Conservation (phyloP, 1,140 invertebrate species). For the Arion vulgaris region DNA sequence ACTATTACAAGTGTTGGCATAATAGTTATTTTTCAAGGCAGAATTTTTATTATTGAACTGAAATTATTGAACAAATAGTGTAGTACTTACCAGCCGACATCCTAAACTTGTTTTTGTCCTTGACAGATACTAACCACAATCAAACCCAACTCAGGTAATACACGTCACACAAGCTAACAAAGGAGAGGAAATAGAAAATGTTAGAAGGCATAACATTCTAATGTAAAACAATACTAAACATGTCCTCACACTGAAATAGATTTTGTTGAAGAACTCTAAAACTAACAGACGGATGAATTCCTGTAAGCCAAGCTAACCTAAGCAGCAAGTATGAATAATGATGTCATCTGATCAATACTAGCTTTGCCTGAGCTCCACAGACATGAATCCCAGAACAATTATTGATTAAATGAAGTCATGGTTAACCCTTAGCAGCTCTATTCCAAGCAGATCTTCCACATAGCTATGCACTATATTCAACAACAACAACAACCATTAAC, state of each 20-base stretch:
- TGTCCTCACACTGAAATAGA: too few species aligned
- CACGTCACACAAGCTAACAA: background rate
- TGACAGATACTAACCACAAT: background rate
- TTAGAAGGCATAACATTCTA: background rate
- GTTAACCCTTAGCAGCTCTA: background rate
- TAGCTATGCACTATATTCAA: background rate
- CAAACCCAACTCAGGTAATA: background rate
- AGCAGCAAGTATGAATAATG: background rate
- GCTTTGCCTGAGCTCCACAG: background rate
- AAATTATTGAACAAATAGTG: too few species aligned
- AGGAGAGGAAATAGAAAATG: background rate
- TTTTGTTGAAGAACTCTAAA: too few species aligned
- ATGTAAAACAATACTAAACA: background rate
- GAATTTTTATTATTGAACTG: too few species aligned
- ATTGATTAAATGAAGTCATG: background rate
- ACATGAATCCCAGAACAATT: background rate
- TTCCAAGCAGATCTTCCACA: too few species aligned
- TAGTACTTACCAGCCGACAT: constrained; percentile 4
- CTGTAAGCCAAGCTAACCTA: background rate
- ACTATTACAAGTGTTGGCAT: too few species aligned
- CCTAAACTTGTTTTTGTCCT: background rate
- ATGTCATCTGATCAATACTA: background rate
- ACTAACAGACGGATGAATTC: background rate
- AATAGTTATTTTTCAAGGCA: too few species aligned
- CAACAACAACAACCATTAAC: background rate